A percentile compares a stretch with the other conserved stretches of the same genome.
Evolutionary conservation across 2,113 vertebrate genomes (phyloP).

Genomic region (Vicugna pacos): DNA sequence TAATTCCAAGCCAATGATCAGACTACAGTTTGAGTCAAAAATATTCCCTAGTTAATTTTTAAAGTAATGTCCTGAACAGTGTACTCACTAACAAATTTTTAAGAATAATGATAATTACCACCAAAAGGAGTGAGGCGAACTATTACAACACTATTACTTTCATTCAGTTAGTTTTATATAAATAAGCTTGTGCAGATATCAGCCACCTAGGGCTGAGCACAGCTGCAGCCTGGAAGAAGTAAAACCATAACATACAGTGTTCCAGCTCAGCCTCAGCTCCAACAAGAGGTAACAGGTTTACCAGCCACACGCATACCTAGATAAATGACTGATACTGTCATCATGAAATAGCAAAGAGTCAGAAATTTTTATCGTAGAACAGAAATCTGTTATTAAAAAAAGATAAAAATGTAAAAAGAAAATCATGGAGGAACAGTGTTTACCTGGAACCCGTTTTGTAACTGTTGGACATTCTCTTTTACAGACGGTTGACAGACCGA

Average conservation of each 20-base stretch:
- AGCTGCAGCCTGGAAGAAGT: background rate
- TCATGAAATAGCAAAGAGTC: background rate
- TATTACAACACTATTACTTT: background rate
- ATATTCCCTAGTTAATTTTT: background rate
- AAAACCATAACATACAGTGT: background rate
- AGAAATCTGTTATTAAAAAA: background rate
- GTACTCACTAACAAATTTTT: background rate
- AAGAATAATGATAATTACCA: slow-evolving; percentile 17
- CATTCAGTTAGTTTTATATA: slow-evolving; percentile 4
- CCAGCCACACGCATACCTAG: background rate
- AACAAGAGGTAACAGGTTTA: background rate
- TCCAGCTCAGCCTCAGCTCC: background rate
- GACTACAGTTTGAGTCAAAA: slow-evolving; percentile 30
- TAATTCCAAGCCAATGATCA: background rate
- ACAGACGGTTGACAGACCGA: slow-evolving; percentile 97
- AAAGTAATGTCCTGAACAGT: slow-evolving; percentile 30
- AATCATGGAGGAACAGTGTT: too few species aligned
- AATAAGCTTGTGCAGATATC: background rate
- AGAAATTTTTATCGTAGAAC: background rate
- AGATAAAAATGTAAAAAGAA: background rate
- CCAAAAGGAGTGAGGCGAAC: background rate
- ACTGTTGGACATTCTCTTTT: slow-evolving; percentile 30
- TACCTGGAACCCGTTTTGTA: background rate
- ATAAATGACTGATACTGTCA: background rate
- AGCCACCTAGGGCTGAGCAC: background rate